Percentiles rank a stretch among this genome's conserved stretches.
Evolutionary conservation across 2,113 vertebrate genomes (phyloP).

Genomic region (Sinocyclocheilus grahami): DNA sequence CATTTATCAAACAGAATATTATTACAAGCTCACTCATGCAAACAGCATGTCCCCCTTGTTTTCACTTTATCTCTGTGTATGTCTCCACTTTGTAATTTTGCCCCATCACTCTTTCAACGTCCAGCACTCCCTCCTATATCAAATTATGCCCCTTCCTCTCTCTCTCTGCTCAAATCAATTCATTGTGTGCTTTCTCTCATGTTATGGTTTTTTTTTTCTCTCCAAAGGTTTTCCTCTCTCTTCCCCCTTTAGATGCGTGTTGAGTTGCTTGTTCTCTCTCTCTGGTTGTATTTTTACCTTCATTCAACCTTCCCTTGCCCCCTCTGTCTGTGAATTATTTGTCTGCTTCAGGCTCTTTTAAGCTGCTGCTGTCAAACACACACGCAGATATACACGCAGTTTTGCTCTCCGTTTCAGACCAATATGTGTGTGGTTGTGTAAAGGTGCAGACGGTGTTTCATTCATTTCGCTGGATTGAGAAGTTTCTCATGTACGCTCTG

Average conservation of each 20-base stretch:
- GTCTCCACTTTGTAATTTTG: constrained; percentile 2
- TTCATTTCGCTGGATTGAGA: constrained; percentile 11
- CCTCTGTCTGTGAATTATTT: constrained; percentile 22
- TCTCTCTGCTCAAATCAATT: constrained; percentile 5
- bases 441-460: neutral
- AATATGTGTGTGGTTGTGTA: constrained; percentile 15
- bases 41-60: constrained; percentile 8
- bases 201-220: neutral
- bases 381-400: neutral
- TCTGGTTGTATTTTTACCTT: neutral
- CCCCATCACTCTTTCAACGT: neutral
- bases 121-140: neutral
- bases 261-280: neutral
- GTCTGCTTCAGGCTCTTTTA: constrained; percentile 6
- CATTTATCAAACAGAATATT: neutral
- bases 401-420: too few species aligned
- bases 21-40: constrained; percentile 6
- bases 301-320: constrained; percentile 9
- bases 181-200: constrained; percentile 24
- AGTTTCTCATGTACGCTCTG: neutral
- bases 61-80: neutral
- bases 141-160: neutral
- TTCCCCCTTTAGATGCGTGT: neutral
- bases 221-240: neutral
- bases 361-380: neutral